Base-by-base conservation (phyloP, 2,797 vertebrate genomes). In the Ptychadena robeensis region DNA sequence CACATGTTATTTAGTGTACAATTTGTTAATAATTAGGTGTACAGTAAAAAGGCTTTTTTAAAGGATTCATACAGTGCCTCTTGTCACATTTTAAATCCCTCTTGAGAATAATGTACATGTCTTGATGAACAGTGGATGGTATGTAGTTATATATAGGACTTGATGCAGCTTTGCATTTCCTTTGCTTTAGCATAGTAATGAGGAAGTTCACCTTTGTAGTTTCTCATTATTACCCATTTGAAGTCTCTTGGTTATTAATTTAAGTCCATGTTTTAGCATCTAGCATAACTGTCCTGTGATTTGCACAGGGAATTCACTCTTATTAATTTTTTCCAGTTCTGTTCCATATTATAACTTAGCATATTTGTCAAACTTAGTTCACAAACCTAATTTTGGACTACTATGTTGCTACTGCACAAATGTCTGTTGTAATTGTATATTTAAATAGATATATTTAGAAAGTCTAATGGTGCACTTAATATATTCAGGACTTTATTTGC, bases 171-270 rank as follows among this genome's bases (percentile, higher is more conserved):
- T n/a, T 48, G 25, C 38, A 72, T 30, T 30, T 72, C 38, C 31
- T 30, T 72, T 30, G 69, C 18, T 53, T 25, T 4, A n/a, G 67
- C n/a, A 27, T 70, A 38, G 27, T 70, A 38, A 38, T 15, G 11
- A 57, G 32, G 25, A 28, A 44, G 44, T 44, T 38, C 40, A 48
- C 70, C 31, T 73, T 73, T 25, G 31, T 31, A 30, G 31, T 53
- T 48, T 53, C 18, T 73, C 22, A 31, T 32, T 48, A 48, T 15
- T 53, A 57, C 38, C 15, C 28, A 48, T 44, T 72, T 72, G 40
- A 31, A 48, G 28, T 72, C 38, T 15, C 70, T 31, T 28, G 70
- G 38, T 72, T 48, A 72, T 48, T 44, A 22, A 48, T 59, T 27
- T 59, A 27, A 27, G 57, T 59, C n/a, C 25, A 27, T 59, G 57